Base-by-base conservation (phyloP, 2,888 invertebrate genomes). In the Catonia carolina region DNA sequence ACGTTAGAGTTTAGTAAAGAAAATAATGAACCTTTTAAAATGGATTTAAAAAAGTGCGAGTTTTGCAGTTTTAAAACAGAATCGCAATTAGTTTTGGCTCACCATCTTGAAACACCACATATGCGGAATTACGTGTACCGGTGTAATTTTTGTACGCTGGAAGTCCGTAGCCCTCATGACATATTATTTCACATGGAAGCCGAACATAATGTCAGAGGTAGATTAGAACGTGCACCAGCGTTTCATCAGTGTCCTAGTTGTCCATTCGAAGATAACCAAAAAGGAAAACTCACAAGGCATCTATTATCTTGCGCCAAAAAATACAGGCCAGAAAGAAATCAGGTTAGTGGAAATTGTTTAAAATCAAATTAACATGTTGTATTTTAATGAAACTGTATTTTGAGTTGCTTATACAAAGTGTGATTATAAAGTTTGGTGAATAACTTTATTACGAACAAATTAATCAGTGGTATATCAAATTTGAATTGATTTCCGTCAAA, bases 201-300 rank as follows among this genome's bases (percentile, higher is more conserved):
- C 0, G 85, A 89, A 68, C 96, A 96, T 72, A 86, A 86, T 64
- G 83, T 87, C 14, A 79, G 86, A 65, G 93, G 90, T 4, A 82
- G 87, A 60, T 74, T 95, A 59, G 91, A 93, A 67, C 80, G 89
- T 62, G 89, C 90, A 1, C 86, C 88, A 22, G 85, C 89, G 0
- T 88, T 88, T 72, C 93, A 93, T 72, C 91, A 93, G 70, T 96
- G 95, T 71, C 86, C 89, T 1, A 89, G 91, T 69, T 96, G 96
- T 75, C 89, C 91, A 1, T 95, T 93, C 69, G 95, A 96, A 72
- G 92, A 93, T 67, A 92, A 92, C 68, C 89, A 91, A 54, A 94
- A 92, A 73, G 89, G 89, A 23, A 93, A 93, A 73, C 75, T 95
- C 65, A 89, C 87, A 0, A 81, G 93, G 36, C 96, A 96, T 76